Percentiles rank a stretch among this genome's conserved stretches.
Conservation (phyloP, 1,140 invertebrate species). For the Oedothorax gibbosus region DNA sequence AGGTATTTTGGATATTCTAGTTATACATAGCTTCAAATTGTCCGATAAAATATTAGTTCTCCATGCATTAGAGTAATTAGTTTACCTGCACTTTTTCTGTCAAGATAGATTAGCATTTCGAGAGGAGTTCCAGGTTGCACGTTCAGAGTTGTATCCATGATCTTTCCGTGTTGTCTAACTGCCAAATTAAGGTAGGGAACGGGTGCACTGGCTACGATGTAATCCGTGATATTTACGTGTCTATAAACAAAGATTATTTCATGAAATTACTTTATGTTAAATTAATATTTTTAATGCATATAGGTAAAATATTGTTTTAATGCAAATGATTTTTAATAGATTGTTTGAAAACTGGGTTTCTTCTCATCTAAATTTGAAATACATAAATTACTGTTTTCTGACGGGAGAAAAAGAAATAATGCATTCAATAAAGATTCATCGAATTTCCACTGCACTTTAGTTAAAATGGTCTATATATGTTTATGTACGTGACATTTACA, state of each 20-base stretch:
- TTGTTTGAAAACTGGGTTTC: too few relatives aligned
- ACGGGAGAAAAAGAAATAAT: too few relatives aligned
- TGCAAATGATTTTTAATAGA: background rate
- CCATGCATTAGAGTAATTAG: too few relatives aligned
- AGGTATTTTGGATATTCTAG: too few relatives aligned
- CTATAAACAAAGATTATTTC: conserved; percentile 55
- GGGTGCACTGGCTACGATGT: conserved; percentile 74
- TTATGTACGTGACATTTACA: too few relatives aligned
- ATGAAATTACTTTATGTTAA: background rate
- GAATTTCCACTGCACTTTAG: too few relatives aligned
- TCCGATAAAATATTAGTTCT: too few relatives aligned
- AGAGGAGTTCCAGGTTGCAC: conserved; percentile 91
- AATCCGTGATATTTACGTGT: conserved; percentile 70
- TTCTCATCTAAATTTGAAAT: too few relatives aligned
- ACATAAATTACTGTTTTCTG: too few relatives aligned
- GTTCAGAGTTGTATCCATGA: conserved; percentile 82
- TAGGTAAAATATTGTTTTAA: background rate
- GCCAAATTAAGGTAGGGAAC: conserved; percentile 84
- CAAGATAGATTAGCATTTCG: conserved; percentile 91
- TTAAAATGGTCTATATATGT: too few relatives aligned
- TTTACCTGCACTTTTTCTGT: conserved; percentile 82
- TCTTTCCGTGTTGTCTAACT: conserved; percentile 84
- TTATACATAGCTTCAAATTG: too few relatives aligned
- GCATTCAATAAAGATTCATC: too few relatives aligned
- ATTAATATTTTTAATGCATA: background rate